Conservation (phyloP, 2,888 invertebrate genomes). For the Globia sparganii region DNA sequence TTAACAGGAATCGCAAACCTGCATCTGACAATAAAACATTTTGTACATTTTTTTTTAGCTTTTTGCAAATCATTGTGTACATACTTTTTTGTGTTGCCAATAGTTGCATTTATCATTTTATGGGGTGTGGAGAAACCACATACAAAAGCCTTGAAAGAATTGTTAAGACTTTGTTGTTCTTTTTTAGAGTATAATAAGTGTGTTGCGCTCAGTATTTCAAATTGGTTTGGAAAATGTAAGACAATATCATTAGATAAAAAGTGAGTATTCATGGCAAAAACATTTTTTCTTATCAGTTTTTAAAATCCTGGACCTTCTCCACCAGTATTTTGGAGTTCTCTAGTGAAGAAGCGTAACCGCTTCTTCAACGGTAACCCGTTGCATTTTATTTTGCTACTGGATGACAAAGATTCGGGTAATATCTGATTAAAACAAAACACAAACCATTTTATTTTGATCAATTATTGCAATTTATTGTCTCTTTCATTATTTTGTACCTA, state of each 20-base stretch:
- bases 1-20: conserved; percentile 59
- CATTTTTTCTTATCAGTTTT: neutral
- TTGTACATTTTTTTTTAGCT: conserved; percentile 32
- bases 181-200: conserved; percentile 40
- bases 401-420: neutral
- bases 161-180: conserved; percentile 21
- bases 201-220: conserved; percentile 21
- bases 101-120: conserved; percentile 52
- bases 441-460: neutral
- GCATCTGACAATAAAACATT: conserved; percentile 28
- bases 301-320: neutral
- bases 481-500: neutral
- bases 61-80: conserved; percentile 47
- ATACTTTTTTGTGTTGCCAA: conserved; percentile 32
- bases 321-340: neutral
- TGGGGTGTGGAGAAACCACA: conserved; percentile 62
- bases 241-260: neutral
- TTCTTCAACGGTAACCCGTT: too few relatives aligned
- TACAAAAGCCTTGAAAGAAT: conserved; percentile 47
- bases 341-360: too few relatives aligned
- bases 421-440: neutral
- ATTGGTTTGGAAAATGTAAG: conserved; percentile 11
- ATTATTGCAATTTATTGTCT: neutral
- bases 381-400: neutral
- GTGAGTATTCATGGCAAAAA: neutral